These are phyloP conservation scores for Melozone crissalis DNA, from an alignment of 2,113 vertebrate genomes.

Conservation along the genomic window DNA sequence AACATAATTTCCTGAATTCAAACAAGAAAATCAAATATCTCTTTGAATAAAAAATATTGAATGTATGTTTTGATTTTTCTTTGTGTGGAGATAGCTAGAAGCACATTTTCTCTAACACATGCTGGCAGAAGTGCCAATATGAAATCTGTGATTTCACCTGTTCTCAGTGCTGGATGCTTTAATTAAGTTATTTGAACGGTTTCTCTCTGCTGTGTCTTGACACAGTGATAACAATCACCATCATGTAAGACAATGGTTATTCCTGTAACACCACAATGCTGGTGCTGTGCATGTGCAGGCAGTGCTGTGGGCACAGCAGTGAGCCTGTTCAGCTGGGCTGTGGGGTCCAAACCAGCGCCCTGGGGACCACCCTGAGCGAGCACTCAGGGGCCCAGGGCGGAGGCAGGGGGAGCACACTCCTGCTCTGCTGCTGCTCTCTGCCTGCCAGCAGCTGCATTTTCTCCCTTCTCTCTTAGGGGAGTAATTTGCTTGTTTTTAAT, in stretches of 20 bases:
- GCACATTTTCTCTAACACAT: background rate
- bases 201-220: background rate
- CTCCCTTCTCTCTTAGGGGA: constrained; percentile 9
- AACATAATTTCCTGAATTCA: background rate
- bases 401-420: fast-evolving
- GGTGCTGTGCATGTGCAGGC: background rate
- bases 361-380: background rate
- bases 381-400: background rate
- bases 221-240: background rate
- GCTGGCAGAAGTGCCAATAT: background rate
- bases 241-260: background rate
- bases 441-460: constrained; percentile 44
- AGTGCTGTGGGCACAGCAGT: background rate
- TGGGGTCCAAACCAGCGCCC: background rate
- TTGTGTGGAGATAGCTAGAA: background rate
- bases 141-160: background rate
- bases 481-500: constrained; percentile 39
- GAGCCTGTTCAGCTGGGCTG: fast-evolving
- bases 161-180: background rate
- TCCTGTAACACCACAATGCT: fast-evolving
- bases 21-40: background rate
- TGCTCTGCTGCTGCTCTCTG: background rate
- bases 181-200: background rate
- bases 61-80: background rate
- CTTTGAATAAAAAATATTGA: background rate